Evolutionary conservation across 2,113 vertebrate species (phyloP).

Genomic region (Heterotilapia buettikoferi): DNA sequence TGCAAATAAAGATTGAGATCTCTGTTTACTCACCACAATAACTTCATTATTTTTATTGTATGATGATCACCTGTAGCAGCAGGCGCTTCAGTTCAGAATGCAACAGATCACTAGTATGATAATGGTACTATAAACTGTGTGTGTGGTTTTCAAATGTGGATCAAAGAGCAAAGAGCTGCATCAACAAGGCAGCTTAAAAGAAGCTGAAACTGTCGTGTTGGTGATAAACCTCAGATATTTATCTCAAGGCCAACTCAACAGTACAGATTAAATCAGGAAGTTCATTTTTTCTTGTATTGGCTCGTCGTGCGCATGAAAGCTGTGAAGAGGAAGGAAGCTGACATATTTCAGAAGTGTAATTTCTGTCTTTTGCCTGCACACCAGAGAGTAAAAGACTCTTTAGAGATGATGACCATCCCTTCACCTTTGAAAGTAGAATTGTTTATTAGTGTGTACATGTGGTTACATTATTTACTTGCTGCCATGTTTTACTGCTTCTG

Average conservation of each 20-base stretch:
- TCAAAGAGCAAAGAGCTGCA: neutral
- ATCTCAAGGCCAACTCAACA: neutral
- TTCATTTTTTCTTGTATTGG: neutral
- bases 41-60: neutral
- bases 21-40: neutral
- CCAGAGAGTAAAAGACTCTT: neutral
- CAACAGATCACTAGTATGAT: neutral
- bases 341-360: neutral
- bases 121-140: neutral
- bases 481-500: neutral
- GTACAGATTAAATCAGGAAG: neutral
- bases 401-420: neutral
- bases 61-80: neutral
- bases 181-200: neutral
- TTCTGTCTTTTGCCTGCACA: neutral
- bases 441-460: neutral
- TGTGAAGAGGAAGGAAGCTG: neutral
- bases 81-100: neutral
- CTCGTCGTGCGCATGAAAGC: neutral
- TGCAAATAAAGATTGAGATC: neutral
- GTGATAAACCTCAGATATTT: neutral
- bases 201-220: neutral
- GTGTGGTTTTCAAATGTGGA: neutral
- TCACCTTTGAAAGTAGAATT: neutral
- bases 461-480: neutral